Conservation (phyloP, 2,113 vertebrate genomes). For the Hiodon alosoides region DNA sequence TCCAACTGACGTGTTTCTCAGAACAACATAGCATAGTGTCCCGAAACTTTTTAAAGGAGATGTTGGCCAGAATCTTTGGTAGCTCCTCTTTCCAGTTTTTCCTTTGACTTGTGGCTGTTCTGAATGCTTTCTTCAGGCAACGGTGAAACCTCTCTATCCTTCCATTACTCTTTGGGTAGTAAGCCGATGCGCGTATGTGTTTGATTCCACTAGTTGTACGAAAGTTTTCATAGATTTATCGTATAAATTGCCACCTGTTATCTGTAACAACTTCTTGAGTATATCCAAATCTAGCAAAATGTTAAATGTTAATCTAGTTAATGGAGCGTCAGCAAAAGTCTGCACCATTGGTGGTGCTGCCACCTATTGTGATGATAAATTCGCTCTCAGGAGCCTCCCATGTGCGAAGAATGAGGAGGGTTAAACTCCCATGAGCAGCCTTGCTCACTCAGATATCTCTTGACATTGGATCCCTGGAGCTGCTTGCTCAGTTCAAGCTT, state of each 20-base stretch:
- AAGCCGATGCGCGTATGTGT: slow-evolving; percentile 17
- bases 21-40: slow-evolving; percentile 1
- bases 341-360: too few relatives aligned
- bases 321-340: too few relatives aligned
- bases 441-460: slow-evolving; percentile 19
- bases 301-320: too few relatives aligned
- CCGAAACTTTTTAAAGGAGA: too few relatives aligned
- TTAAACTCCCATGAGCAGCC: slow-evolving; percentile 18
- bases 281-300: too few relatives aligned
- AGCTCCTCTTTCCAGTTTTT: slow-evolving; percentile 8
- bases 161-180: slow-evolving; percentile 22
- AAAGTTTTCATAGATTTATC: neutral
- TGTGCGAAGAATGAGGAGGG: too few relatives aligned
- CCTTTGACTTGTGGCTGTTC: slow-evolving; percentile 12
- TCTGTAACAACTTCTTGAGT: neutral
- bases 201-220: slow-evolving; percentile 6
- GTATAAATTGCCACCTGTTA: slow-evolving; percentile 10
- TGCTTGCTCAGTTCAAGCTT: slow-evolving; percentile 1
- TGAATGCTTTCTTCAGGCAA: slow-evolving; percentile 22
- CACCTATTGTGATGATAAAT: too few relatives aligned
- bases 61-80: slow-evolving; percentile 7
- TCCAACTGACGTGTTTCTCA: slow-evolving; percentile 15
- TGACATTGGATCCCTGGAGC: neutral
- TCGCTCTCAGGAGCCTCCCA: slow-evolving; percentile 6
- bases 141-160: slow-evolving; percentile 24